Conservation (phyloP, 1,140 invertebrate species). For the Listronotus oregonensis region DNA sequence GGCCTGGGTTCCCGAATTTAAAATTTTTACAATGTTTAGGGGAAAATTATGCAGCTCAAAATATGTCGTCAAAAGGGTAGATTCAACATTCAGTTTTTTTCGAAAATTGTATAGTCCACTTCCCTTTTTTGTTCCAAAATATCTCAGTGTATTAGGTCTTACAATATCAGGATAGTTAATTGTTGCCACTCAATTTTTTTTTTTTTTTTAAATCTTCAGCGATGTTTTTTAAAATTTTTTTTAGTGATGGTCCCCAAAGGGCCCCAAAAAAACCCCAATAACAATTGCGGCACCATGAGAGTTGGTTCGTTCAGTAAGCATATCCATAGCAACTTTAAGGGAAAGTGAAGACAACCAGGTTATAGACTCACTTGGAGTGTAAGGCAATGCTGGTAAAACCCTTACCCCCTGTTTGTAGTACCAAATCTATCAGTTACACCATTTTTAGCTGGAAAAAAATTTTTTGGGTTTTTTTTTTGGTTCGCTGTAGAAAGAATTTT, state of each 20-base stretch:
- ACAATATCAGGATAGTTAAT: conserved; percentile 59
- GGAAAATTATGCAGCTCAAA: conserved; percentile 61
- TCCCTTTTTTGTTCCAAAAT: conserved; percentile 57
- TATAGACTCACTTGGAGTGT: conserved; percentile 57
- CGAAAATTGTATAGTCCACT: conserved; percentile 58
- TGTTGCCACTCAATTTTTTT: conserved; percentile 57
- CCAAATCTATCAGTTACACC: conserved; percentile 48
- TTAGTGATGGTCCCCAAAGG: conserved; percentile 54
- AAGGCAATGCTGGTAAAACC: conserved; percentile 61
- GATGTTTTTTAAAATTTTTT: conserved; percentile 48
- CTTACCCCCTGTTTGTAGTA: conserved; percentile 52
- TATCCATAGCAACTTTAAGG: conserved; percentile 58
- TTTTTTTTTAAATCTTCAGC: conserved; percentile 51
- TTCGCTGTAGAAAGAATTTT: conserved; percentile 56
- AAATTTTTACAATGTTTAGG: conserved; percentile 57
- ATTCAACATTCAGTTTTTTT: conserved; percentile 60
- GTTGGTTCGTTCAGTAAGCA: conserved; percentile 58
- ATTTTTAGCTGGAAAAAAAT: conserved; percentile 41
- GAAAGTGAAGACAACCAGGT: conserved; percentile 59
- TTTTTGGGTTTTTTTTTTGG: conserved; percentile 39
- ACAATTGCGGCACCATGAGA: conserved; percentile 58
- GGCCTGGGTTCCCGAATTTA: conserved; percentile 58
- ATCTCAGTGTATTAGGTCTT: conserved; percentile 54
- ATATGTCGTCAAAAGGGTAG: conserved; percentile 59
- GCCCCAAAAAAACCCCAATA: conserved; percentile 62